A percentile compares a stretch with the other conserved stretches of the same genome.
These are phyloP conservation scores for Zaprionus vittiger DNA, from an alignment of 1,140 invertebrate genomes.

Conservation along the genomic window DNA sequence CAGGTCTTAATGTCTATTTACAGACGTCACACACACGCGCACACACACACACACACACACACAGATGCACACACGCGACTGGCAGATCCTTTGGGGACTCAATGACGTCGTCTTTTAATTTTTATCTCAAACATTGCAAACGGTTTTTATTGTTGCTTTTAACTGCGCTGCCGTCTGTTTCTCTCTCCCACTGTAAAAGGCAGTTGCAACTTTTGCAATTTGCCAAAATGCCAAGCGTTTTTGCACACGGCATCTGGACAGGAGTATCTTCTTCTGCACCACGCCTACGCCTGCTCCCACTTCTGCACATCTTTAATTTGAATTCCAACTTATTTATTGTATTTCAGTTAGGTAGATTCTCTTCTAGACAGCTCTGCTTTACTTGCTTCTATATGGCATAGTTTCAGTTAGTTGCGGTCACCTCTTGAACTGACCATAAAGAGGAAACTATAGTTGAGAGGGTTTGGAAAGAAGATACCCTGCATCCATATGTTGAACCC, in stretches of 20 bases:
- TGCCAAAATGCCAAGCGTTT: conserved; percentile 58
- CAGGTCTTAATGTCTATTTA: conserved; percentile 77
- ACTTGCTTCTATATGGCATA: background rate
- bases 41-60: conserved; percentile 64
- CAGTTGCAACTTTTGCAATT: conserved; percentile 68
- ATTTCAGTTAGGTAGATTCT: conserved; percentile 32
- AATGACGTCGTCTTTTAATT: conserved; percentile 83
- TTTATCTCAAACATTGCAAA: conserved; percentile 83
- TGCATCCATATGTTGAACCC: too few species aligned
- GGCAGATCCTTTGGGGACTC: conserved; percentile 35
- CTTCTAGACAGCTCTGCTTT: conserved; percentile 16
- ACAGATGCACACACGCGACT: conserved; percentile 70
- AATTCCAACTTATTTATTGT: conserved; percentile 66
- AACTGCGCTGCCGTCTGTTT: conserved; percentile 74
- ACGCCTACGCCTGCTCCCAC: background rate
- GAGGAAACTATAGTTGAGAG: too few species aligned
- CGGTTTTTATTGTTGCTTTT: conserved; percentile 81
- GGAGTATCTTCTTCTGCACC: background rate
- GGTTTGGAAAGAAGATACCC: too few species aligned
- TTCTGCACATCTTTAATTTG: conserved; percentile 63
- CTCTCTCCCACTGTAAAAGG: conserved; percentile 11
- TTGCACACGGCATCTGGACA: conserved; percentile 67
- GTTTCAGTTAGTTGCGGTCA: background rate
- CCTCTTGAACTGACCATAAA: background rate
- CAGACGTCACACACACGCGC: conserved; percentile 70